Conservation (phyloP, 2,797 vertebrate species). For the Galagoides demidoff region DNA sequence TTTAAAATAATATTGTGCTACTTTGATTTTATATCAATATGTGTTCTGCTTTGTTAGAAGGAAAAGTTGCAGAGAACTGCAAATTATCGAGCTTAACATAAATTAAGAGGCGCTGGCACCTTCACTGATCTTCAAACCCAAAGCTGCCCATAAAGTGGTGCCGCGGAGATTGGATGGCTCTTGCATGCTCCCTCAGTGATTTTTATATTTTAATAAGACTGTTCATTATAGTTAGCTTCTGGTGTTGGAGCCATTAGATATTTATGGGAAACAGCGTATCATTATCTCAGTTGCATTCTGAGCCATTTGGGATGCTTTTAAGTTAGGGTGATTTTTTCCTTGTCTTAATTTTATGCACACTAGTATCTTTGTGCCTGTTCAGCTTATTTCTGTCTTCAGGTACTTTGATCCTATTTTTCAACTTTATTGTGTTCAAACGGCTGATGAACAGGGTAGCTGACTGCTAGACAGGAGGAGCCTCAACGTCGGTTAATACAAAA, state of each 20-base stretch:
- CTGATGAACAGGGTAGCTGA: conserved; percentile 19
- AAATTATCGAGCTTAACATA: conserved; percentile 41
- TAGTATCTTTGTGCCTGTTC: conserved; percentile 46
- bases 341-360: conserved; percentile 66
- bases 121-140: conserved; percentile 57
- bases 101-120: conserved; percentile 50
- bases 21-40: conserved; percentile 53
- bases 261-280: conserved; percentile 69
- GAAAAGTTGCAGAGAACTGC: neutral
- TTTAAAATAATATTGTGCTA: conserved; percentile 23
- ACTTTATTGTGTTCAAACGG: conserved; percentile 62
- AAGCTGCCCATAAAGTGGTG: conserved; percentile 41
- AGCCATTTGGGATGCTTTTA: conserved; percentile 74
- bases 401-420: conserved; percentile 14
- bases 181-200: neutral
- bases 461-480: neutral
- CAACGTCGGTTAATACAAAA: conserved; percentile 69
- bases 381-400: conserved; percentile 52
- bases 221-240: conserved; percentile 74
- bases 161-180: conserved; percentile 58
- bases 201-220: conserved; percentile 79
- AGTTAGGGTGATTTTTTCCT: conserved; percentile 49
- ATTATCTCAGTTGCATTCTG: conserved; percentile 77
- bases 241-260: conserved; percentile 69
- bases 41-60: conserved; percentile 28